Evolutionary conservation across 2,797 vertebrate species (phyloP), one percentile per base, ranked within the genome.

Genomic region (Cuculus canorus): DNA sequence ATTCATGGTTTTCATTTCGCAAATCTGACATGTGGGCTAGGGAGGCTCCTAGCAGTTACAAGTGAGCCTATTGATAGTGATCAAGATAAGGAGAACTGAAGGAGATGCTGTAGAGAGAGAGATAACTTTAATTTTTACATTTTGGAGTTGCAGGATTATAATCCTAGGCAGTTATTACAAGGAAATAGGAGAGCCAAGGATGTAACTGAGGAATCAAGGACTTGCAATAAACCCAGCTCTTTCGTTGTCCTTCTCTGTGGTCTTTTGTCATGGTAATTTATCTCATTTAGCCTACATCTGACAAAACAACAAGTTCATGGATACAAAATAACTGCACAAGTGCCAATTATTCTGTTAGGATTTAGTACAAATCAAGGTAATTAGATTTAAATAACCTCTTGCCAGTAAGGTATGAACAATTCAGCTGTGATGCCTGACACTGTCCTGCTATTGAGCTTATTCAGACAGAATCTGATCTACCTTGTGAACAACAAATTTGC

Each of bases 301-400:
- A 89, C 60, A 75, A 78, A 92, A 89, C 57, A 87, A 54, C 28
- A 61, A 71, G 53, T 89, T 82, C 41, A 66, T 52, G 35, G 28
- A 48, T 65, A 64, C 59, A 84, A 37, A 91, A 90, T 72, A 52
- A 82, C 43, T 78, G 13, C 80, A 32, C 47, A 88, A 78, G 87
- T 83, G 86, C 66, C 84, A 73, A 94, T 82, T 86, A 83, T 90
- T 91, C 90, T 66, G 59, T 91, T 90, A 91, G 63, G 59, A 65
- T 43, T 63, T 68, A 71, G 71, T 85, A 50, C 30, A 81, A 82
- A 56, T 80, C 48, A 59, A 86, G 54, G 32, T 91, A 94, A 87
- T 82, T 61, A 47, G 27, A 65, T 92, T 92, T 68, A 93, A 92
- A 81, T 92, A 82, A 69, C 48, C 41, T 72, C 59, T 83, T 86